Evolutionary conservation across 1,140 invertebrate genomes (phyloP).

Genomic region (Batillaria attramentaria): DNA sequence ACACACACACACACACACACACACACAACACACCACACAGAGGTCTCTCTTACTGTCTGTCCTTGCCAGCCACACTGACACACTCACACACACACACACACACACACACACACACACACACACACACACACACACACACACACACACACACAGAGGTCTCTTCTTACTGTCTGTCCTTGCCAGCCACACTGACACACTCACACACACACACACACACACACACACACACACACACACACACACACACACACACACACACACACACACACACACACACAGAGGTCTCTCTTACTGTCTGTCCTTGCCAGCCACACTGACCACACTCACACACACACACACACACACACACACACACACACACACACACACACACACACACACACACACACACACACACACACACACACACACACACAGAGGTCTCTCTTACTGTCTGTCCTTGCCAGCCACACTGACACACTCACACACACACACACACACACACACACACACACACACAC

Average conservation of each 20-base stretch:
- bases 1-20: constrained; percentile 14
- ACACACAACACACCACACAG: not conserved
- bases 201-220: not conserved
- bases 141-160: not conserved
- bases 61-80: not conserved
- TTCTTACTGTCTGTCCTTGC: not conserved
- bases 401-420: not conserved
- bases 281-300: not conserved
- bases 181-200: not conserved
- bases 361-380: constrained; percentile 8
- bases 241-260: not conserved
- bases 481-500: constrained; percentile 19
- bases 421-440: not conserved
- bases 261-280: not conserved
- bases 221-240: not conserved
- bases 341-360: constrained; percentile 11
- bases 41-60: not conserved
- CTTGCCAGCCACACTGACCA: not conserved
- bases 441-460: not conserved
- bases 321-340: not conserved
- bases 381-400: not conserved
- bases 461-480: constrained; percentile 2
- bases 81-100: constrained; percentile 6
- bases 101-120: constrained; percentile 12
- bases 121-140: not conserved